Evolutionary conservation across 1,140 invertebrate genomes (phyloP).

Genomic region (Trichonephila inaurata): DNA sequence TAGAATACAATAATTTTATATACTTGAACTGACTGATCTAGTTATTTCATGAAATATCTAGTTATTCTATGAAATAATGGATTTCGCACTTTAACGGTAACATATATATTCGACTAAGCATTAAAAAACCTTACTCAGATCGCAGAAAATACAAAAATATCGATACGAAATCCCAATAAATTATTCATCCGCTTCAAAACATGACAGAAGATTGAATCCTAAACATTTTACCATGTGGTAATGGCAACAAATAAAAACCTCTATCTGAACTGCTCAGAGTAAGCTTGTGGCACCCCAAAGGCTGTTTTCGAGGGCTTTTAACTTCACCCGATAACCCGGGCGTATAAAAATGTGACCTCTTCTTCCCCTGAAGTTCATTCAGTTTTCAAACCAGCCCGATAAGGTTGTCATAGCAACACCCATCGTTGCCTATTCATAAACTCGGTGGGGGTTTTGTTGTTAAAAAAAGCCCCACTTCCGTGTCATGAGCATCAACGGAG

Average conservation of each 20-base stretch:
- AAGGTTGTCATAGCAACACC: conserved; percentile 15
- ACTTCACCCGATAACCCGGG: conserved; percentile 34
- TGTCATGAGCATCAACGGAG: not conserved
- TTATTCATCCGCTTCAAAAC: not conserved
- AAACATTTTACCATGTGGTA: not conserved
- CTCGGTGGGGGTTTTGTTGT: not conserved
- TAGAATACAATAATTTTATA: too few species aligned
- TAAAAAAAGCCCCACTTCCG: not conserved
- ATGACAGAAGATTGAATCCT: not conserved
- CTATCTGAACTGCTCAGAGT: not conserved
- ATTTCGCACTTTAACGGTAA: too few species aligned
- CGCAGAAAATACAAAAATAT: not conserved
- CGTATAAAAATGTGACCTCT: conserved; percentile 33
- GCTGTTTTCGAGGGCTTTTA: conserved; percentile 36
- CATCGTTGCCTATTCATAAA: conserved; percentile 36
- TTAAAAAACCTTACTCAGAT: too few species aligned
- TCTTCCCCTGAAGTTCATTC: conserved; percentile 18
- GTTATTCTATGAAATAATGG: too few species aligned
- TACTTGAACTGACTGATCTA: too few species aligned
- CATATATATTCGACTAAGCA: too few species aligned
- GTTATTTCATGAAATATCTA: too few species aligned
- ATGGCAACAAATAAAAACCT: not conserved
- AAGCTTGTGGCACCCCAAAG: not conserved
- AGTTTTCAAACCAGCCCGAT: conserved; percentile 29
- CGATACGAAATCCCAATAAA: not conserved